Percentiles rank a stretch among this genome's conserved stretches.
phyloP scores from a whole-genome alignment of 1,140 invertebrate genomes.

The Drosophila lowei region DNA sequence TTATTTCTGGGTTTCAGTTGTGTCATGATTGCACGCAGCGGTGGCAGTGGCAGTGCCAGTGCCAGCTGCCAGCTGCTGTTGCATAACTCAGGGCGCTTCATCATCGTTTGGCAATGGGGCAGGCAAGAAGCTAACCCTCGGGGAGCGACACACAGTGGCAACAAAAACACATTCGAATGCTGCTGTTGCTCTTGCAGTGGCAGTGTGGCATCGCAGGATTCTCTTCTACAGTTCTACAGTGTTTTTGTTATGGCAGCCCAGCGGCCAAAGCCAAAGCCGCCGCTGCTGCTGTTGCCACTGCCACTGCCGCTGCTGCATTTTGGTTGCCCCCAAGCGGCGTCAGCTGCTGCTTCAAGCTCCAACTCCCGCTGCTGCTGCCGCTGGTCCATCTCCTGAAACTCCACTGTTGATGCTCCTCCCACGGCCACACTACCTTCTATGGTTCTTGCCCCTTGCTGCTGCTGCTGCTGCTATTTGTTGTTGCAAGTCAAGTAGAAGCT shows the following conservation, averaged over 20 bases:
- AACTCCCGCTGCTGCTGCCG: background rate
- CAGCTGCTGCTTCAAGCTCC: constrained; percentile 48
- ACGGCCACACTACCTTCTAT: background rate
- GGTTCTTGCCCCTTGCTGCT: constrained; percentile 24
- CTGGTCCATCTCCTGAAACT: background rate
- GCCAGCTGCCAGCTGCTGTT: constrained; percentile 26
- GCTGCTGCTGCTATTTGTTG: constrained; percentile 45
- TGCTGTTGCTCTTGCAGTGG: constrained; percentile 46
- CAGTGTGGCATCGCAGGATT: background rate
- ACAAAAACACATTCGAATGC: constrained; percentile 44
- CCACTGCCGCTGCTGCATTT: background rate
- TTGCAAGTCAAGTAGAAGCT: constrained; percentile 74
- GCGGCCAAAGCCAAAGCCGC: constrained; percentile 40
- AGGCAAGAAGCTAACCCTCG: constrained; percentile 24
- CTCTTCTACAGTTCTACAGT: background rate
- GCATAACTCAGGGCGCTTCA: constrained; percentile 44
- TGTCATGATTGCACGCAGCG: constrained; percentile 38
- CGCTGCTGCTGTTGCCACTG: constrained; percentile 13
- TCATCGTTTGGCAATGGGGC: constrained; percentile 15
- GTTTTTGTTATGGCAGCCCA: constrained; percentile 54
- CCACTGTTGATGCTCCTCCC: no score
- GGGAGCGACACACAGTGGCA: constrained; percentile 18
- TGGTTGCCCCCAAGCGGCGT: constrained; percentile 41
- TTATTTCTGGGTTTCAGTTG: constrained; percentile 4
- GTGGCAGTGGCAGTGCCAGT: constrained; percentile 10